These are phyloP conservation scores for Scaptomyza montana DNA, from an alignment of 1,140 invertebrate genomes.

Conservation along the genomic window DNA sequence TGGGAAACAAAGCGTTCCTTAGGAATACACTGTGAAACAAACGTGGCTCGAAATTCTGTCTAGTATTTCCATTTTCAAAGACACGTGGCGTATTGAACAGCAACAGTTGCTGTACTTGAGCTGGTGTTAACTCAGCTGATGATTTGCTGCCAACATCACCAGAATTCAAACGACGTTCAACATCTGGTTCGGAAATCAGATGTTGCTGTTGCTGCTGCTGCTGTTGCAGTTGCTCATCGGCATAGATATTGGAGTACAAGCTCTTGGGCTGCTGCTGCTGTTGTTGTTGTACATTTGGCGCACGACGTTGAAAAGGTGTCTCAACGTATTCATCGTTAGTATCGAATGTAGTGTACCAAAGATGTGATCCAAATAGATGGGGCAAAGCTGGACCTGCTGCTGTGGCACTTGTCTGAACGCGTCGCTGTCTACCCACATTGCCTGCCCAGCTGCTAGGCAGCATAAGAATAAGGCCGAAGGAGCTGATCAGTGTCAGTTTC, in stretches of 20 bases:
- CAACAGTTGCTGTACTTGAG: constrained; percentile 11
- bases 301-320: background rate
- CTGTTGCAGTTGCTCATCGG: constrained; percentile 1
- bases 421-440: constrained; percentile 17
- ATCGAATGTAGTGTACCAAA: constrained; percentile 27
- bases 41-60: background rate
- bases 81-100: background rate
- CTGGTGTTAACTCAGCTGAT: constrained; percentile 4
- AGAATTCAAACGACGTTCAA: background rate
- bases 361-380: background rate
- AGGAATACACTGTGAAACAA: background rate
- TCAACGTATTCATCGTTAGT: constrained; percentile 31
- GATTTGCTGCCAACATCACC: background rate
- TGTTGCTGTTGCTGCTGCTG: background rate
- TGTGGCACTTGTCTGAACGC: constrained; percentile 17
- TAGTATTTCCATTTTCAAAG: background rate
- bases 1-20: background rate
- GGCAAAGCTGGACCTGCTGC: background rate
- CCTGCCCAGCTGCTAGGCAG: background rate
- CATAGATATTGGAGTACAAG: background rate
- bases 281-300: background rate
- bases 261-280: background rate
- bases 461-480: background rate
- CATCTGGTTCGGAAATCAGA: too few relatives aligned
- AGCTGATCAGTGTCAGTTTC: background rate